Evolutionary conservation across 2,113 vertebrate genomes (phyloP).

Genomic region (Amphiprion ocellaris): DNA sequence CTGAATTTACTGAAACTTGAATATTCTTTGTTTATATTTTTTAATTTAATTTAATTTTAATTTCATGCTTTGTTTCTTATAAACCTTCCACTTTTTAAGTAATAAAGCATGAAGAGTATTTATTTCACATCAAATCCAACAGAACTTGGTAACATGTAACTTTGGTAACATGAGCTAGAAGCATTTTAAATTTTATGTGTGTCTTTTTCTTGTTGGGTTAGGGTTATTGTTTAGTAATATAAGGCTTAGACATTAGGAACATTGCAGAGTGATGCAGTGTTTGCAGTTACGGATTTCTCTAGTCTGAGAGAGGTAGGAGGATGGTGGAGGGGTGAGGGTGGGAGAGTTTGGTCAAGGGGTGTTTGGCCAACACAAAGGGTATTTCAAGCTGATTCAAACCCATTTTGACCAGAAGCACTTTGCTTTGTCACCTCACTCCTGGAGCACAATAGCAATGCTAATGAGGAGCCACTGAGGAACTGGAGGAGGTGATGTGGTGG

Average conservation of each 20-base stretch:
- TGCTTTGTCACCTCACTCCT: constrained; percentile 76
- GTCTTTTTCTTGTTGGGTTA: not conserved
- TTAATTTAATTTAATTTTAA: too few relatives aligned
- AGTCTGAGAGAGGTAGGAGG: constrained; percentile 5
- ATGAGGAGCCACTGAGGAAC: constrained; percentile 71
- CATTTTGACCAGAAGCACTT: constrained; percentile 75
- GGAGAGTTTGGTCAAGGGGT: constrained; percentile 18
- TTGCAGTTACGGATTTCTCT: constrained; percentile 30
- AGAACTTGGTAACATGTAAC: not conserved
- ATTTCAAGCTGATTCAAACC: constrained; percentile 77
- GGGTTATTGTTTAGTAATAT: not conserved
- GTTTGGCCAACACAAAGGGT: constrained; percentile 76
- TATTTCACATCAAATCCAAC: constrained; percentile 7
- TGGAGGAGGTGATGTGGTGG: constrained; percentile 67
- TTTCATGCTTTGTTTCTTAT: too few relatives aligned
- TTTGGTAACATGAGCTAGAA: constrained; percentile 8
- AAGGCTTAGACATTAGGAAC: constrained; percentile 12
- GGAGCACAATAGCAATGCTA: constrained; percentile 79
- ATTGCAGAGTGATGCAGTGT: constrained; percentile 14
- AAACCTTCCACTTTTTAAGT: not conserved
- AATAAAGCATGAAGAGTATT: not conserved
- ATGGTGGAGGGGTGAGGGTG: constrained; percentile 32
- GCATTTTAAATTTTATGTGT: constrained; percentile 27
- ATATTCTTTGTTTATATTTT: too few relatives aligned
- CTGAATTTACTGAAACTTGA: too few relatives aligned